phyloP scores from a whole-genome alignment of 2,113 vertebrate genomes.

The Pipra filicauda region DNA sequence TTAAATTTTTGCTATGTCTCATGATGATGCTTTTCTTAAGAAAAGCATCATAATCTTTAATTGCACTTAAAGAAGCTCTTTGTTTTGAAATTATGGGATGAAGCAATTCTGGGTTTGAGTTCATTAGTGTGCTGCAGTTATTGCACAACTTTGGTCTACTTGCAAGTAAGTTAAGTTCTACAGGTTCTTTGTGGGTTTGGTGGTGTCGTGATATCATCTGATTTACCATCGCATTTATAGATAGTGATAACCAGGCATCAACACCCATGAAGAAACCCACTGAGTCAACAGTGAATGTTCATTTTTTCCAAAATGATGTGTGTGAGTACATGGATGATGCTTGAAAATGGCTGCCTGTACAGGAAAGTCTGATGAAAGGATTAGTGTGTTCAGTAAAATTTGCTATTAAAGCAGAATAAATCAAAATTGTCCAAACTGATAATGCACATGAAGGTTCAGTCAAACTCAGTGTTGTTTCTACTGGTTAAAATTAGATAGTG shows the following conservation, averaged over 20 bases:
- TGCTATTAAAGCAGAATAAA: neutral
- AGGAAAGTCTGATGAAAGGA: neutral
- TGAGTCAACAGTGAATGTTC: conserved; percentile 3
- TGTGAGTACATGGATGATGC: neutral
- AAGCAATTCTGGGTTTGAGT: conserved; percentile 48
- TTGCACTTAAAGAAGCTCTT: neutral
- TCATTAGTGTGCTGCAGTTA: conserved; percentile 18
- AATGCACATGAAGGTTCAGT: neutral
- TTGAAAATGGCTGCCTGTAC: neutral
- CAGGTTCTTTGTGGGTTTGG: conserved; percentile 41
- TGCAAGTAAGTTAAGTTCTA: neutral
- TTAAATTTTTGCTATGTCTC: conserved; percentile 22
- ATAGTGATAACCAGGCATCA: conserved; percentile 28
- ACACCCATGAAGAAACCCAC: neutral
- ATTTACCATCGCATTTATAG: conserved; percentile 11
- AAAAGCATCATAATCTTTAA: neutral
- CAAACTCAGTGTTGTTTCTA: neutral
- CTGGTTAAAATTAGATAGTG: neutral
- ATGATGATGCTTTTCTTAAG: conserved; percentile 16
- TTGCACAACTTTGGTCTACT: conserved; percentile 38
- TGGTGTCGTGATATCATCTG: conserved; percentile 49
- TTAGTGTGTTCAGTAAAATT: neutral
- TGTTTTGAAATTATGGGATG: conserved; percentile 56
- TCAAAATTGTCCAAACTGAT: neutral
- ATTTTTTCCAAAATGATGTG: conserved; percentile 10